phyloP scores from a whole-genome alignment of 2,113 vertebrate species.

The Leucopsar rothschildi region DNA sequence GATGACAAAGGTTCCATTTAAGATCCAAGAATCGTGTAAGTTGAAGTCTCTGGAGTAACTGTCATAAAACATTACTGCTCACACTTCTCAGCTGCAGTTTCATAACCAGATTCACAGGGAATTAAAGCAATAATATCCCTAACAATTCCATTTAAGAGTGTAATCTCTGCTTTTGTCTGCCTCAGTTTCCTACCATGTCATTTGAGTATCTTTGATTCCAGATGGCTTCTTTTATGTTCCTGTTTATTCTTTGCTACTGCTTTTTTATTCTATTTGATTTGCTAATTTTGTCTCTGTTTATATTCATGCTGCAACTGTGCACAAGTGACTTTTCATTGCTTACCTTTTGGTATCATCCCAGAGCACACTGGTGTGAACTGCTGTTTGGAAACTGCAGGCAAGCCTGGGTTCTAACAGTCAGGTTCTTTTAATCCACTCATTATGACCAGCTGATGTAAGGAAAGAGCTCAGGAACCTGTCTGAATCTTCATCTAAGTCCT shows the following conservation, averaged over 20 bases:
- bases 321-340: slow-evolving; percentile 31
- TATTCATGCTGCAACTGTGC: slow-evolving; percentile 22
- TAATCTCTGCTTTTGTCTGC: slow-evolving; percentile 51
- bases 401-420: not conserved
- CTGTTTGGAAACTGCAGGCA: not conserved
- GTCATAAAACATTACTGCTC: slow-evolving; percentile 34
- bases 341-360: slow-evolving; percentile 20
- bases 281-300: slow-evolving; percentile 41
- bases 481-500: not conserved
- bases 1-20: slow-evolving; percentile 42
- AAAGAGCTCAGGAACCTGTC: not conserved
- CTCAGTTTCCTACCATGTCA: slow-evolving; percentile 58
- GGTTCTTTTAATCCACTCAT: not conserved
- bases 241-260: slow-evolving; percentile 19
- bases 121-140: slow-evolving; percentile 31
- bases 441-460: not conserved
- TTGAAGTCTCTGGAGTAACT: slow-evolving; percentile 45
- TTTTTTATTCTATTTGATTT: slow-evolving; percentile 64
- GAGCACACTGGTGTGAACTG: not conserved
- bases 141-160: slow-evolving; percentile 12
- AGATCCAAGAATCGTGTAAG: slow-evolving; percentile 12
- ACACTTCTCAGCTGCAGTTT: slow-evolving; percentile 18
- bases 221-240: slow-evolving; percentile 52
- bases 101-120: slow-evolving; percentile 47
- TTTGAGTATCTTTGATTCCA: slow-evolving; percentile 48